Evolutionary conservation across 2,888 invertebrate species (phyloP).

Genomic region (Panorpa germanica): DNA sequence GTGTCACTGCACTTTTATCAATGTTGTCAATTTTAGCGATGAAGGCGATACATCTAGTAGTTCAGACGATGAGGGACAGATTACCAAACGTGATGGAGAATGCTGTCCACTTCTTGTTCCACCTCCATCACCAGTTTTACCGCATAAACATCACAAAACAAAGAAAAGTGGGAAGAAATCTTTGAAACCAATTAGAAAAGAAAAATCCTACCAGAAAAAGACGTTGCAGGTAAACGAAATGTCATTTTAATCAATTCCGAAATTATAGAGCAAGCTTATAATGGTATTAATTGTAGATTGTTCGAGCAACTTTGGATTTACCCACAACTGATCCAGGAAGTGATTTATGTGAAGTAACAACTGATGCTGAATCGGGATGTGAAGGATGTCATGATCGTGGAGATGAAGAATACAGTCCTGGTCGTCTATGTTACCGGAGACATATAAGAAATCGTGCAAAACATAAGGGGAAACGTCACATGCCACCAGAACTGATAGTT

Average conservation of each 20-base stretch:
- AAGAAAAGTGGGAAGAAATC: slow-evolving; percentile 19
- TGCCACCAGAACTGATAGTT: slow-evolving; percentile 28
- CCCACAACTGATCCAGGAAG: slow-evolving; percentile 48
- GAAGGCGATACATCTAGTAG: slow-evolving; percentile 62
- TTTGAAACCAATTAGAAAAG: slow-evolving; percentile 10
- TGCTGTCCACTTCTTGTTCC: slow-evolving; percentile 35
- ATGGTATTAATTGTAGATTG: too few relatives aligned
- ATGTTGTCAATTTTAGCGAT: slow-evolving; percentile 34
- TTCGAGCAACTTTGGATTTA: slow-evolving; percentile 27
- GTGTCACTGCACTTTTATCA: too few relatives aligned
- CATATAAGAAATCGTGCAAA: slow-evolving; percentile 8
- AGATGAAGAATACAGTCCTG: slow-evolving; percentile 14
- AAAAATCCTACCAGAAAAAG: not conserved
- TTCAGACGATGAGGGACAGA: slow-evolving; percentile 38
- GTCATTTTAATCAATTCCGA: not conserved
- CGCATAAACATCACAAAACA: slow-evolving; percentile 21
- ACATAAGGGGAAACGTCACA: slow-evolving; percentile 14
- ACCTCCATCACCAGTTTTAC: slow-evolving; percentile 48
- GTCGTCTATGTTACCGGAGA: slow-evolving; percentile 5
- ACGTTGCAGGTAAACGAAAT: too few relatives aligned
- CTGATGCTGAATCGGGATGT: slow-evolving; percentile 13
- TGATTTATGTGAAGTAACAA: slow-evolving; percentile 25
- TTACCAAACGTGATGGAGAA: slow-evolving; percentile 22
- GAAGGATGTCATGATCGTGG: slow-evolving; percentile 18
- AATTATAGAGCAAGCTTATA: slow-evolving; percentile 1